A percentile compares a stretch with the other conserved stretches of the same genome.
These are phyloP conservation scores for Chlorops oryzae DNA, from an alignment of 1,140 invertebrate genomes.

Conservation along the genomic window DNA sequence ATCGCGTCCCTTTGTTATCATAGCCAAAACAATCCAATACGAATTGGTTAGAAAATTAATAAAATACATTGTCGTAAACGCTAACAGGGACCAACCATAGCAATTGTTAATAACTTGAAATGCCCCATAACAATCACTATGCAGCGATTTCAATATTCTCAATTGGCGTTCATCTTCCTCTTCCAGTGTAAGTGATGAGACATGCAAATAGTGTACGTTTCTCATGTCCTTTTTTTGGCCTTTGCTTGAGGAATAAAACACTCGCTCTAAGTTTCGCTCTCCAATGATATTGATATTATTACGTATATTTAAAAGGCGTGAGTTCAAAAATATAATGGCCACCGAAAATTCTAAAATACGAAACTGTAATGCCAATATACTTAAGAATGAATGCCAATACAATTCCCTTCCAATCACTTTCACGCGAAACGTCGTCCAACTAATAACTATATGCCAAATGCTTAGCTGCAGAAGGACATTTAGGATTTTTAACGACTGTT, in stretches of 20 bases:
- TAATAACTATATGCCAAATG: too few relatives aligned
- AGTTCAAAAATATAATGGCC: not conserved
- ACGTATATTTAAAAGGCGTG: not conserved
- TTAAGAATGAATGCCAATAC: too few relatives aligned
- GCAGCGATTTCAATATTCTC: not conserved
- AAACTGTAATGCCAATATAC: too few relatives aligned
- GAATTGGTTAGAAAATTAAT: not conserved
- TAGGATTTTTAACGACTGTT: too few relatives aligned
- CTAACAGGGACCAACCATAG: constrained; percentile 1
- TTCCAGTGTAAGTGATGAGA: too few relatives aligned
- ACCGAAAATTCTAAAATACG: not conserved
- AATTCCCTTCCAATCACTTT: too few relatives aligned
- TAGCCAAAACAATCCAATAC: not conserved
- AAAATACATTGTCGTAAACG: constrained; percentile 1
- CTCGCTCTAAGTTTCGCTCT: constrained; percentile 4
- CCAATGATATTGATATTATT: constrained; percentile 1
- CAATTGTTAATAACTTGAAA: not conserved
- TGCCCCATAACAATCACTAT: constrained; percentile 2
- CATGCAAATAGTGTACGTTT: too few relatives aligned
- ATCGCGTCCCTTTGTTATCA: too few relatives aligned
- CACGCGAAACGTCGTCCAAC: too few relatives aligned
- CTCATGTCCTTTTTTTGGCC: too few relatives aligned
- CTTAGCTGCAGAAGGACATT: too few relatives aligned
- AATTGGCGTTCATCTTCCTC: not conserved
- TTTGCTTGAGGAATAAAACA: too few relatives aligned